Evolutionary conservation across 2,113 vertebrate genomes (phyloP).

Genomic region (Amphilophus citrinellus): DNA sequence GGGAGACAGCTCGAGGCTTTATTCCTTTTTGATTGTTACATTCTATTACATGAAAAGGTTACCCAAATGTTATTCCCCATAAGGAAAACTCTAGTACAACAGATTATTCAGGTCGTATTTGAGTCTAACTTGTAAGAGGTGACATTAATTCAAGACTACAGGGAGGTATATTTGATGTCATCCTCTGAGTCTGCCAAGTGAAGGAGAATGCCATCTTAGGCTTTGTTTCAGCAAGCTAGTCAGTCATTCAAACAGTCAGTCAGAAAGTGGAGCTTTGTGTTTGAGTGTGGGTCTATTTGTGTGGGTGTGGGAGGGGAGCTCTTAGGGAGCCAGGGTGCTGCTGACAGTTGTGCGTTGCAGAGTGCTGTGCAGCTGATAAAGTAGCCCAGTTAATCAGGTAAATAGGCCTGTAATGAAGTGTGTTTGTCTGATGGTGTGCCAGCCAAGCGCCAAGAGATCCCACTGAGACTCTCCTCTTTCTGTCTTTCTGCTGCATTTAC

Average conservation of each 20-base stretch:
- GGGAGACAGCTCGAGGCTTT: conserved; percentile 55
- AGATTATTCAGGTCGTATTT: conserved; percentile 53
- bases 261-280: conserved; percentile 31
- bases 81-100: conserved; percentile 35
- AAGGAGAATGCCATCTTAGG: conserved; percentile 11
- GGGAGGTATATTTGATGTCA: conserved; percentile 62
- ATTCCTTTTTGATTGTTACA: conserved; percentile 68
- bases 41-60: conserved; percentile 65
- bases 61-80: conserved; percentile 61
- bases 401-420: conserved; percentile 78
- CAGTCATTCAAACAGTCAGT: conserved; percentile 31
- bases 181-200: conserved; percentile 22
- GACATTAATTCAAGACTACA: conserved; percentile 62
- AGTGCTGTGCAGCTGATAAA: conserved; percentile 67
- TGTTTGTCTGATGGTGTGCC: conserved; percentile 68
- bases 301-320: conserved; percentile 22
- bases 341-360: conserved; percentile 50
- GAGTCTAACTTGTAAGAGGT: conserved; percentile 45
- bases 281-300: conserved; percentile 16
- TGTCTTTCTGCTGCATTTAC: conserved; percentile 29
- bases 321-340: conserved; percentile 22
- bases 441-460: conserved; percentile 60
- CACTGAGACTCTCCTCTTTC: conserved; percentile 72
- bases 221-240: conserved; percentile 15
- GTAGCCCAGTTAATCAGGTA: conserved; percentile 77